Conservation (phyloP, 2,888 invertebrate genomes). For the Notodonta ziczac region DNA sequence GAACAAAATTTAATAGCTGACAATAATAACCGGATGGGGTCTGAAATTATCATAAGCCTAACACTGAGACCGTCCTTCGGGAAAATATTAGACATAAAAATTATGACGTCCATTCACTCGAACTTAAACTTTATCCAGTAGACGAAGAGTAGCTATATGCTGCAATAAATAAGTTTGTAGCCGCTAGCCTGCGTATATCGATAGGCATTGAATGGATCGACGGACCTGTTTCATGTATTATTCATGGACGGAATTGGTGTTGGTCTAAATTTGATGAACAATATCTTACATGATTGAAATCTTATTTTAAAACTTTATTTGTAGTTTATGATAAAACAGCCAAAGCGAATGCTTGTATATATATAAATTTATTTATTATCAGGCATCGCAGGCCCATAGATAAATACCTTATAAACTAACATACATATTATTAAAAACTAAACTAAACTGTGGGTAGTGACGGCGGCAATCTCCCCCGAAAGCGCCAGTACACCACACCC, state of each 20-base stretch:
- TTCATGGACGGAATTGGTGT: slow-evolving; percentile 71
- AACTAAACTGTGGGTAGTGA: too few species aligned
- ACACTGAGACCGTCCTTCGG: slow-evolving; percentile 54
- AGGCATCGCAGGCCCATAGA: too few species aligned
- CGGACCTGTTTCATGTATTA: slow-evolving; percentile 62
- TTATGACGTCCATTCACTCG: background rate
- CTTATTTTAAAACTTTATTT: slow-evolving; percentile 48
- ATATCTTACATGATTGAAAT: slow-evolving; percentile 64
- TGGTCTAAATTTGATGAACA: slow-evolving; percentile 76
- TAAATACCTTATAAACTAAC: too few species aligned
- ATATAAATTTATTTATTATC: too few species aligned
- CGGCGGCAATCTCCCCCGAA: too few species aligned
- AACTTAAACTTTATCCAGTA: slow-evolving; percentile 23
- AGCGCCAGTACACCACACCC: too few species aligned
- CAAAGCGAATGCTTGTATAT: too few species aligned
- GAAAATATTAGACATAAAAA: slow-evolving; percentile 35
- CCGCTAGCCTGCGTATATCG: slow-evolving; percentile 43
- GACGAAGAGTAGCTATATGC: slow-evolving; percentile 21
- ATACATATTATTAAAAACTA: too few species aligned
- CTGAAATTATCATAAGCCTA: slow-evolving; percentile 64
- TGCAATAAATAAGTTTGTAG: slow-evolving; percentile 28
- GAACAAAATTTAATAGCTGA: slow-evolving; percentile 57
- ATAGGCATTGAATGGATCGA: slow-evolving; percentile 58
- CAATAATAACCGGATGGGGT: slow-evolving; percentile 61
- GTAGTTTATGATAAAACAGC: too few species aligned